These are phyloP conservation scores for Coptotermes formosanus DNA, from an alignment of 1,140 invertebrate genomes.

Conservation along the genomic window DNA sequence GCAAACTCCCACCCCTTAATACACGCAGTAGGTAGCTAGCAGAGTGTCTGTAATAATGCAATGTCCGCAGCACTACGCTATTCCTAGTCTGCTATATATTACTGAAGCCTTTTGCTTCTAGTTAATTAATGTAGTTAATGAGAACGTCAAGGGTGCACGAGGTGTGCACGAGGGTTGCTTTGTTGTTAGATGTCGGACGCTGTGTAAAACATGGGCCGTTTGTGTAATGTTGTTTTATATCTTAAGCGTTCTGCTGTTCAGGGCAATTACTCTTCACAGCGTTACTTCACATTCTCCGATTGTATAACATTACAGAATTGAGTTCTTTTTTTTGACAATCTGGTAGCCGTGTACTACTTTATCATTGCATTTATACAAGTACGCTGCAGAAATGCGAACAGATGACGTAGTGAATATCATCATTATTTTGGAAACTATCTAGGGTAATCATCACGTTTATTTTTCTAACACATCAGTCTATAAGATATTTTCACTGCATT, in stretches of 20 bases:
- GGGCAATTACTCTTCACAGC: background rate
- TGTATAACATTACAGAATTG: no score
- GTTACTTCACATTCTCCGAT: no score
- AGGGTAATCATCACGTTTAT: no score
- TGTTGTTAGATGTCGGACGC: background rate
- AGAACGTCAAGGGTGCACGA: background rate
- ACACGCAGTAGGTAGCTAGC: background rate
- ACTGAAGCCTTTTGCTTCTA: constrained; percentile 2
- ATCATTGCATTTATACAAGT: no score
- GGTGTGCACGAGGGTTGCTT: background rate
- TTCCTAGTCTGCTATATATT: background rate
- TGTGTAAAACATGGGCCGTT: background rate
- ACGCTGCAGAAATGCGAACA: no score
- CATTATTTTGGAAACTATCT: no score
- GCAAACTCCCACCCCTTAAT: background rate
- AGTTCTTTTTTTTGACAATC: no score
- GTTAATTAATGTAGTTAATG: constrained; percentile 19
- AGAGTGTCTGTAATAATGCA: background rate
- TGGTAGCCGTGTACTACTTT: no score
- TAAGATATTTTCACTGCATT: no score
- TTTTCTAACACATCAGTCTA: no score
- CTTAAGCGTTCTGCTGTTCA: background rate
- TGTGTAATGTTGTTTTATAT: background rate
- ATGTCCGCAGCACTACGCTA: background rate
- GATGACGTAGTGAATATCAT: no score